A percentile compares a stretch with the other conserved stretches of the same genome.
Conservation (phyloP, 2,797 vertebrate species). For the Apogon talboti region DNA sequence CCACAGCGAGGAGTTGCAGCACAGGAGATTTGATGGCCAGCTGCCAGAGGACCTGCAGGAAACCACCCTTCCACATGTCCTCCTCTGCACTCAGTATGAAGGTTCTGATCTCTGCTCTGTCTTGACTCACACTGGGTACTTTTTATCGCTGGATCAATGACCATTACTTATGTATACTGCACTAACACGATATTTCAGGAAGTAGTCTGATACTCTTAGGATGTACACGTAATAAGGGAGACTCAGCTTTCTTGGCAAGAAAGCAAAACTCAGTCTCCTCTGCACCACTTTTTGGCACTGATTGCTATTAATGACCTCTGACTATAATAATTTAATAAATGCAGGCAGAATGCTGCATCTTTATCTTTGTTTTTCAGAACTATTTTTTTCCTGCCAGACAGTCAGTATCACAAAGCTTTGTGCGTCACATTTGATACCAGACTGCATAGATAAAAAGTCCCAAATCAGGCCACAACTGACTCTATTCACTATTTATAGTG, state of each 20-base stretch:
- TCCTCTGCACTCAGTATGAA: constrained; percentile 20
- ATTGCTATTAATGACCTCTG: neutral
- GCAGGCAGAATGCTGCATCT: neutral
- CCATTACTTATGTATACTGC: constrained; percentile 50
- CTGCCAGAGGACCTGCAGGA: constrained; percentile 59
- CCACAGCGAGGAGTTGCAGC: constrained; percentile 27
- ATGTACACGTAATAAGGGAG: constrained; percentile 28
- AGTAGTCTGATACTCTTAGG: constrained; percentile 8
- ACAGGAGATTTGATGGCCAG: constrained; percentile 50
- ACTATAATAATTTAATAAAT: constrained; percentile 1
- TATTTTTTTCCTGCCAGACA: constrained; percentile 19
- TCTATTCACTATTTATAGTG: constrained; percentile 66
- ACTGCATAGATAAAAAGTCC: constrained; percentile 26
- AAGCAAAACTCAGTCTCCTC: constrained; percentile 2
- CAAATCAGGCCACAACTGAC: constrained; percentile 41
- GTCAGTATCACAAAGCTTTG: constrained; percentile 15
- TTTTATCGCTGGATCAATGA: constrained; percentile 57
- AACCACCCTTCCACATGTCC: constrained; percentile 41
- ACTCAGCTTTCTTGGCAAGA: constrained; percentile 25
- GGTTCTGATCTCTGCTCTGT: constrained; percentile 34
- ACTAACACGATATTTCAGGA: constrained; percentile 38
- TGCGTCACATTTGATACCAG: constrained; percentile 45
- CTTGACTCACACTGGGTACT: constrained; percentile 10
- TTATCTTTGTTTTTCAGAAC: constrained; percentile 9
- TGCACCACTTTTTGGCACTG: constrained; percentile 8